Conservation (phyloP, 1,140 invertebrate genomes). For the Tetramorium parvispinum region DNA sequence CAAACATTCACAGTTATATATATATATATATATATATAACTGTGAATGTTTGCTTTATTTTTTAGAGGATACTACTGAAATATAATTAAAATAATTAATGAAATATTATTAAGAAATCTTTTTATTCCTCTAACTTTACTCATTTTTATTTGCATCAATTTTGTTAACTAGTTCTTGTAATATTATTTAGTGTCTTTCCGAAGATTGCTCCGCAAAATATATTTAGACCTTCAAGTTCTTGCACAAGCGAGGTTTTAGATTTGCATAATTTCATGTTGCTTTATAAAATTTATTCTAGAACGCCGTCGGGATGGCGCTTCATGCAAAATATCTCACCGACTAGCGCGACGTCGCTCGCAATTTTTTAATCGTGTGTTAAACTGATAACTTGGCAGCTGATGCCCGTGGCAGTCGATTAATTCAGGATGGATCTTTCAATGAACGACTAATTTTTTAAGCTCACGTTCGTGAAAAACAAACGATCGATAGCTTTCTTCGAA, state of each 20-base stretch:
- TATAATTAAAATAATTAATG: not conserved
- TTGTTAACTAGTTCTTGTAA: not conserved
- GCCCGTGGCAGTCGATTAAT: slow-evolving; percentile 25
- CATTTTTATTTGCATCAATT: not conserved
- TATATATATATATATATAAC: too few relatives aligned
- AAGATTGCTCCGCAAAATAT: slow-evolving; percentile 5
- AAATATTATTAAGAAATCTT: not conserved
- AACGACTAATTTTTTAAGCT: not conserved
- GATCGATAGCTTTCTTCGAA: not conserved
- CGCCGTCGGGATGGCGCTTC: not conserved
- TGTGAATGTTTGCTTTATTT: not conserved
- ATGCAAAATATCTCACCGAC: slow-evolving; percentile 34
- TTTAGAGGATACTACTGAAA: not conserved
- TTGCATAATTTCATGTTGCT: slow-evolving; percentile 36
- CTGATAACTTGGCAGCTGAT: slow-evolving; percentile 29
- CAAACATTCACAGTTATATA: too few relatives aligned
- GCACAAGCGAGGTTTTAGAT: not conserved
- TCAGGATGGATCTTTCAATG: not conserved
- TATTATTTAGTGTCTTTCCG: not conserved
- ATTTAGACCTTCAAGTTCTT: slow-evolving; percentile 1
- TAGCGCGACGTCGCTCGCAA: slow-evolving; percentile 23
- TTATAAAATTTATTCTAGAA: slow-evolving; percentile 41
- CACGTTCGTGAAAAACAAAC: not conserved
- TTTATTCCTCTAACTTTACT: not conserved
- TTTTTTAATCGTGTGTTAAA: slow-evolving; percentile 51